Evolutionary conservation across 2,113 vertebrate genomes (phyloP).

Genomic region (Phaetusa simplex): DNA sequence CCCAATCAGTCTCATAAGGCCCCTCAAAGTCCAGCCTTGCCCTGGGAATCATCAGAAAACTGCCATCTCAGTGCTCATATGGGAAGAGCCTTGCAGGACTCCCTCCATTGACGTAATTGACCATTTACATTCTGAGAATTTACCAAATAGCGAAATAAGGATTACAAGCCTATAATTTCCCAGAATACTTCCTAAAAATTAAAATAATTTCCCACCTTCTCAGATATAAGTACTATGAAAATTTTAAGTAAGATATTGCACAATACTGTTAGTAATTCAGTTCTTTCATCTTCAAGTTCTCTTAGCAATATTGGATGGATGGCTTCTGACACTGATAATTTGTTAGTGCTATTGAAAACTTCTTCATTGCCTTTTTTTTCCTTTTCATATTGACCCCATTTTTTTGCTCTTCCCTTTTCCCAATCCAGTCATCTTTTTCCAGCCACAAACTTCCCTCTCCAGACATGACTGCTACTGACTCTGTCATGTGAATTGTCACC

Average conservation of each 20-base stretch:
- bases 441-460: not conserved
- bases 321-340: not conserved
- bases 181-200: not conserved
- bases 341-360: not conserved
- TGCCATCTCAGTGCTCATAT: not conserved
- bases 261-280: not conserved
- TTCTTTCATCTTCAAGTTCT: not conserved
- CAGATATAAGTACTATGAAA: not conserved
- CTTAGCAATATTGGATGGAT: not conserved
- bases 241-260: not conserved
- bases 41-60: not conserved
- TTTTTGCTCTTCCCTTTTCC: not conserved
- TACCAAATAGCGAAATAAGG: not conserved
- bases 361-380: not conserved
- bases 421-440: not conserved
- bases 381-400: not conserved
- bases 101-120: not conserved
- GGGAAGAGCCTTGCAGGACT: not conserved
- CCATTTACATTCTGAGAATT: not conserved
- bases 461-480: not conserved
- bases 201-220: not conserved
- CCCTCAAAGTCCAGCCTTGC: not conserved
- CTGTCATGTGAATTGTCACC: not conserved
- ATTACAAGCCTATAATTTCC: not conserved
- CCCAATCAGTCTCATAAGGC: not conserved